Conservation (phyloP, 2,797 vertebrate genomes). For the Esox masquinongy region DNA sequence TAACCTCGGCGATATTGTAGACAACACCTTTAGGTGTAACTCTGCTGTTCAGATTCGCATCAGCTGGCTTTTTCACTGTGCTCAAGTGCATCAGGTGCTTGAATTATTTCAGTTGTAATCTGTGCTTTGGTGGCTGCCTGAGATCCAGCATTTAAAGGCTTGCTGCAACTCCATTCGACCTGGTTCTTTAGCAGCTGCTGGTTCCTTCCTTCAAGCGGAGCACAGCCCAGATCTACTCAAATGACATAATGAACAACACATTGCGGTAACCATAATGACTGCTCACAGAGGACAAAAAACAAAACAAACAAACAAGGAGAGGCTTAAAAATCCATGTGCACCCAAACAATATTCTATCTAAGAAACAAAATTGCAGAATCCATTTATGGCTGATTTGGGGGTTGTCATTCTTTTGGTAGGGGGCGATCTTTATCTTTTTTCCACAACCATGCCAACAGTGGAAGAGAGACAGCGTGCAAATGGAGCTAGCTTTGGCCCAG, state of each 20-base stretch:
- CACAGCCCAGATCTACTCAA: background rate
- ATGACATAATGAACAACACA: constrained; percentile 4
- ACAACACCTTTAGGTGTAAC: background rate
- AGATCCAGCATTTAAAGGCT: constrained; percentile 33
- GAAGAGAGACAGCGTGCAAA: constrained; percentile 19
- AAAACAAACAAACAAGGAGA: constrained; percentile 6
- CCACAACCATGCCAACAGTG: constrained; percentile 10
- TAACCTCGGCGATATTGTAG: no score
- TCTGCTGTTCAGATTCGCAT: constrained; percentile 8
- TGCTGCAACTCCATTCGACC: constrained; percentile 14
- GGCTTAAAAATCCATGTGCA: constrained; percentile 8
- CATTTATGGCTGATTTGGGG: constrained; percentile 1
- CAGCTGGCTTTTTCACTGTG: constrained; percentile 4
- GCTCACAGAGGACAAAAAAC: constrained; percentile 16
- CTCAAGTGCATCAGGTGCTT: background rate
- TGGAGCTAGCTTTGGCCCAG: constrained; percentile 11
- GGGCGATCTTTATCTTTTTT: constrained; percentile 1
- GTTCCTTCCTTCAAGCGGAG: constrained; percentile 3
- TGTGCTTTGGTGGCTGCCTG: constrained; percentile 28
- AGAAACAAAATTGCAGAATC: background rate
- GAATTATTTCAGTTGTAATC: constrained; percentile 36
- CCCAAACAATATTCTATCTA: background rate
- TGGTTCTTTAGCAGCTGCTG: constrained; percentile 36
- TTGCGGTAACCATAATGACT: constrained; percentile 1
- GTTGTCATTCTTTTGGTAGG: background rate